Percentiles rank a stretch among this genome's conserved stretches.
Evolutionary conservation across 2,888 invertebrate species (phyloP).

Genomic region (Apamea sordens): DNA sequence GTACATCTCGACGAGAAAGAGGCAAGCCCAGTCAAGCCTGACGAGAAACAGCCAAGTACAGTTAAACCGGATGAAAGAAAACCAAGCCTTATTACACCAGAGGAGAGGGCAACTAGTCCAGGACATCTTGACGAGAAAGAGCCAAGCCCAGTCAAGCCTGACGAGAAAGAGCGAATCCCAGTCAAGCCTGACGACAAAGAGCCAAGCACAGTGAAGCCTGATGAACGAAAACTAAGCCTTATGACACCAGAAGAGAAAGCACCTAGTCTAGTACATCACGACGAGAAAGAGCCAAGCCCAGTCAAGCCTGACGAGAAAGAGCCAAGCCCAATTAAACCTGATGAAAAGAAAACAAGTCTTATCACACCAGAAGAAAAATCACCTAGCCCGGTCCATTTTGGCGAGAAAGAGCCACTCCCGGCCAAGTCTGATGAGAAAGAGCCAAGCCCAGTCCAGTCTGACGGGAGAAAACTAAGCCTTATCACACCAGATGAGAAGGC

Average conservation of each 20-base stretch:
- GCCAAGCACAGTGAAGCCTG: background rate
- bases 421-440: background rate
- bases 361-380: background rate
- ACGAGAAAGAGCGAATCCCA: no score
- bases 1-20: no score
- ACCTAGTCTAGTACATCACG: no score
- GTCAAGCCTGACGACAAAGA: background rate
- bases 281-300: no score
- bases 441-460: background rate
- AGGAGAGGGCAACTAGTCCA: background rate
- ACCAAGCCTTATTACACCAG: background rate
- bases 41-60: no score
- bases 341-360: no score
- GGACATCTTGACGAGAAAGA: background rate
- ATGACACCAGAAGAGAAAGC: no score
- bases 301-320: no score
- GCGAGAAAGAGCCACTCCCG: background rate
- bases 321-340: background rate
- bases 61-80: no score
- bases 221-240: accelerated
- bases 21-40: background rate
- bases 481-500: no score
- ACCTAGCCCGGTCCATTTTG: background rate
- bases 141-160: slow-evolving; percentile 3
- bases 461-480: no score